A percentile compares a stretch with the other conserved stretches of the same genome.
phyloP scores from a whole-genome alignment of 2,888 invertebrate genomes.

The Acleris laterana region DNA sequence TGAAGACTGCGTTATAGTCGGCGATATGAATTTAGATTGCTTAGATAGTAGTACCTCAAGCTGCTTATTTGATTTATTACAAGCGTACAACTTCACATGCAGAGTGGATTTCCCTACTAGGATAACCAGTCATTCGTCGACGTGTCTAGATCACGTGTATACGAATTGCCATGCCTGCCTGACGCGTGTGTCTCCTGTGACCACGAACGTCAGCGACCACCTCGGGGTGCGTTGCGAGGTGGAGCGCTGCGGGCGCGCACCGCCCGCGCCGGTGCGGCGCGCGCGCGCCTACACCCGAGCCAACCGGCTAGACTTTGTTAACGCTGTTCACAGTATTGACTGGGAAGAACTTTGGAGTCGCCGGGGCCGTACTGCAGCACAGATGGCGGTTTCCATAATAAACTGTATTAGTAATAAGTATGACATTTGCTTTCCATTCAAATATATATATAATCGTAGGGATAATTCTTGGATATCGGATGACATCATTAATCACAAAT shows the following conservation, averaged over 20 bases:
- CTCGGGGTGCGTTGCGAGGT: not conserved
- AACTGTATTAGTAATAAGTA: no score
- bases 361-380: no score
- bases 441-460: no score
- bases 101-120: conserved; percentile 2
- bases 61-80: not conserved
- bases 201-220: conserved; percentile 1
- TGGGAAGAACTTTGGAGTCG: not conserved
- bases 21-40: conserved; percentile 5
- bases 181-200: not conserved
- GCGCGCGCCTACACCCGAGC: not conserved
- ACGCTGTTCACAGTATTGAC: not conserved
- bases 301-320: not conserved
- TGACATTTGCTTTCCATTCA: no score
- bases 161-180: not conserved
- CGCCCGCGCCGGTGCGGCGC: not conserved
- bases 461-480: no score
- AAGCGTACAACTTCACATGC: not conserved
- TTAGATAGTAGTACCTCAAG: not conserved
- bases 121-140: not conserved
- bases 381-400: no score
- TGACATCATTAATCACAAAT: no score
- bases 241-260: no score
- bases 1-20: not conserved
- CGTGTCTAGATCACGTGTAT: conserved; percentile 3